A percentile compares a stretch with the other conserved stretches of the same genome.
Conservation (phyloP, 2,113 vertebrate species). For the Limanda limanda region DNA sequence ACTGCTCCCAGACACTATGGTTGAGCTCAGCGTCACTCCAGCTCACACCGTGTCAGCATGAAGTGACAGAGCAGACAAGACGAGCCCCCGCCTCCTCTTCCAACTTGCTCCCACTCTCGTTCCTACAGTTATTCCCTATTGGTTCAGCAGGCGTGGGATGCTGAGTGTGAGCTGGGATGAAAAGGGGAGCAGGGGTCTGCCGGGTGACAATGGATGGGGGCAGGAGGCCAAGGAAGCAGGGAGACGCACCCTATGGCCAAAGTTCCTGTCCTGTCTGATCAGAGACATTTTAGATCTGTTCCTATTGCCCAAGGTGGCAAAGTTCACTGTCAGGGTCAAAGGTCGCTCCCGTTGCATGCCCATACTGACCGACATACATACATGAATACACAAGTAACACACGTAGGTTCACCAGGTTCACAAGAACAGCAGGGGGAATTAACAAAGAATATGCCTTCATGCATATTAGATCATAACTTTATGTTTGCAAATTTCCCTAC, state of each 20-base stretch:
- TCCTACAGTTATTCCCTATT: constrained; percentile 63
- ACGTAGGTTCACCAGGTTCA: constrained; percentile 35
- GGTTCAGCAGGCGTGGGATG: constrained; percentile 62
- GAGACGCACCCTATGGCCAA: constrained; percentile 47
- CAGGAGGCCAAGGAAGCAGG: constrained; percentile 65
- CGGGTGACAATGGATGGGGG: constrained; percentile 65
- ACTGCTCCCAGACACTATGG: constrained; percentile 68
- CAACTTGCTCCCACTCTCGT: constrained; percentile 32
- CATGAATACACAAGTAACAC: constrained; percentile 23
- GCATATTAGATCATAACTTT: constrained; percentile 44
- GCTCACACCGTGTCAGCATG: constrained; percentile 78
- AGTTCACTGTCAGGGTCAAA: constrained; percentile 62
- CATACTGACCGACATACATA: constrained; percentile 30
- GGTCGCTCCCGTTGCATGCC: constrained; percentile 49
- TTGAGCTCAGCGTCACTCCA: constrained; percentile 77
- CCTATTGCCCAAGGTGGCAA: constrained; percentile 45
- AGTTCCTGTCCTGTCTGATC: constrained; percentile 64
- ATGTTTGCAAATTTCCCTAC: constrained; percentile 41
- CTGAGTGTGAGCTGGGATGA: constrained; percentile 64
- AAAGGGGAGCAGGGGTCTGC: constrained; percentile 53
- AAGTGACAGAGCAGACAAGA: constrained; percentile 74
- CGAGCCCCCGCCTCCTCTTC: constrained; percentile 21
- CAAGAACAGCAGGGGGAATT: constrained; percentile 16
- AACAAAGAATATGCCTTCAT: constrained; percentile 20
- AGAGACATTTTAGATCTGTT: constrained; percentile 75